These are phyloP conservation scores for Palaemon carinicauda DNA, from an alignment of 1,140 invertebrate species.

Conservation along the genomic window DNA sequence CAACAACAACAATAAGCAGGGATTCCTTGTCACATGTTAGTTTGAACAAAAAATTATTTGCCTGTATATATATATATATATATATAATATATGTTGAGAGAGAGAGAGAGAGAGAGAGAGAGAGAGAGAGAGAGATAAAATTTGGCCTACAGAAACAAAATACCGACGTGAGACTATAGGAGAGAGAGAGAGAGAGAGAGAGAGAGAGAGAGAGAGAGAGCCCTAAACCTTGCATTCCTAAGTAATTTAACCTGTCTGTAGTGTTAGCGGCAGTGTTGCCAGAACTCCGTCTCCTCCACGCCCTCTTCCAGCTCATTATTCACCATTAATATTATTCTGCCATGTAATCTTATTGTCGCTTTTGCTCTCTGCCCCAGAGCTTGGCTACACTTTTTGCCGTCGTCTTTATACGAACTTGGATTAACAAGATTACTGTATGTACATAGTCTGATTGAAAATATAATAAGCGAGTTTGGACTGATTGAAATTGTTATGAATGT, in stretches of 20 bases:
- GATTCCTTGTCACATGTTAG: no score
- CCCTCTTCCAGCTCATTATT: slow-evolving; percentile 13
- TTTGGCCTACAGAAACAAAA: background rate
- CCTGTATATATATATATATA: no score
- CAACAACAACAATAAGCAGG: no score
- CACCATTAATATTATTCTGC: slow-evolving; percentile 27
- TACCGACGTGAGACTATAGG: background rate
- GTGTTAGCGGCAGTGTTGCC: slow-evolving; percentile 7
- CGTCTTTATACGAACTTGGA: background rate
- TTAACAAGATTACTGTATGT: no score
- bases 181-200: background rate
- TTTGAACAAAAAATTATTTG: no score
- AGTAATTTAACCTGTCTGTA: slow-evolving; percentile 27
- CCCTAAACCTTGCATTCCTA: background rate
- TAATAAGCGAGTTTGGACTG: no score
- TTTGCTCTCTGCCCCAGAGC: background rate
- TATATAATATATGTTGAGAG: no score
- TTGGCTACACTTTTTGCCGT: background rate
- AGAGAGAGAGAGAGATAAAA: background rate
- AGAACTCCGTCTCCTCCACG: background rate
- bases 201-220: background rate
- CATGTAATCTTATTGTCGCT: slow-evolving; percentile 19
- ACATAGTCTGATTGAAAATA: no score
- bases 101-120: slow-evolving; percentile 7
- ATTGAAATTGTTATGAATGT: no score